Evolutionary conservation across 2,113 vertebrate genomes (phyloP).

Genomic region (Lutjanus erythropterus): DNA sequence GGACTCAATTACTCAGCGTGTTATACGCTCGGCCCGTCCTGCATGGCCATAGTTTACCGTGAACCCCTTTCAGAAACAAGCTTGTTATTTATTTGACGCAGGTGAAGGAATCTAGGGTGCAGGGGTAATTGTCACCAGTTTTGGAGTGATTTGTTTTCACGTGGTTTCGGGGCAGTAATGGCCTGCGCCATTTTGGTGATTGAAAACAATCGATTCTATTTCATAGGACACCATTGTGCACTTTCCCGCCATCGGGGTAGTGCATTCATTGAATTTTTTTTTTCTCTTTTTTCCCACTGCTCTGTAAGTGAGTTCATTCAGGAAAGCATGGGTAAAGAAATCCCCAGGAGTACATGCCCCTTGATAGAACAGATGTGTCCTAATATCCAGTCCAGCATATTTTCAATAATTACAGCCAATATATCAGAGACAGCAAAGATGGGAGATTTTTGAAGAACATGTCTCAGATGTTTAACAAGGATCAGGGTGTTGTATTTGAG

Average conservation of each 20-base stretch:
- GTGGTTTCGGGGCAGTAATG: constrained; percentile 9
- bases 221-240: not conserved
- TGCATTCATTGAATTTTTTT: not conserved
- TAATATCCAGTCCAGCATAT: constrained; percentile 44
- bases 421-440: constrained; percentile 33
- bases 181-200: constrained; percentile 37
- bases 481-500: not conserved
- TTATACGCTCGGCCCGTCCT: constrained; percentile 45
- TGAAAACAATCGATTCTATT: constrained; percentile 43
- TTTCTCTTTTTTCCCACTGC: not conserved
- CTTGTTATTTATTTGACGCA: constrained; percentile 66
- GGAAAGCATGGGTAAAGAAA: constrained; percentile 24
- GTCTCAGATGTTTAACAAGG: constrained; percentile 31
- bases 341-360: constrained; percentile 41
- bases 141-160: constrained; percentile 49
- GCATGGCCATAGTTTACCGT: constrained; percentile 45
- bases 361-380: constrained; percentile 67
- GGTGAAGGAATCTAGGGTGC: constrained; percentile 39
- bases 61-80: constrained; percentile 54
- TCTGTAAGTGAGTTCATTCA: constrained; percentile 18
- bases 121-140: constrained; percentile 32
- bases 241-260: constrained; percentile 4
- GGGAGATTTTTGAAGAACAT: constrained; percentile 4
- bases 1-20: constrained; percentile 73
- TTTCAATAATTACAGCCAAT: constrained; percentile 45